Evolutionary conservation across 1,140 invertebrate genomes (phyloP).

Genomic region (Teleopsis dalmanni): DNA sequence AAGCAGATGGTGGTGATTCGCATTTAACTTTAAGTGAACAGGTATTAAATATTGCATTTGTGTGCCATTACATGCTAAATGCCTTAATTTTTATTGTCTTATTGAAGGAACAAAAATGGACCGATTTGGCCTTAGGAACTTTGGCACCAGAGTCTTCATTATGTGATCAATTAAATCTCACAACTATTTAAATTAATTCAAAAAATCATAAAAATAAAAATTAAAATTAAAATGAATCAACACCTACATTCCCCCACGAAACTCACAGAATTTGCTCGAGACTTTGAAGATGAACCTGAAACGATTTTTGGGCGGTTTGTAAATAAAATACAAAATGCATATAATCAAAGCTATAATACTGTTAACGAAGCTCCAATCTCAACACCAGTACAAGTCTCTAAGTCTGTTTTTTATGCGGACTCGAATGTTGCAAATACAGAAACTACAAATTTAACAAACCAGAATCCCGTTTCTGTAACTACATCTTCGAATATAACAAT

Average conservation of each 20-base stretch:
- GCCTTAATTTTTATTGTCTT: no score
- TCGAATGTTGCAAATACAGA: not conserved
- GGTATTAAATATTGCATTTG: constrained; percentile 45
- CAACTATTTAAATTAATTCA: constrained; percentile 26
- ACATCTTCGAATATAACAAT: no score
- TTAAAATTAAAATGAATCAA: constrained; percentile 38
- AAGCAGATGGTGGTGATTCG: constrained; percentile 86
- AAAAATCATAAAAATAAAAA: constrained; percentile 8
- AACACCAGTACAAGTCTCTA: constrained; percentile 20
- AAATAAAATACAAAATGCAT: constrained; percentile 42
- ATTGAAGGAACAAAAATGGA: constrained; percentile 69
- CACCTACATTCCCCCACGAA: constrained; percentile 62
- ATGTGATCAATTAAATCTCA: constrained; percentile 38
- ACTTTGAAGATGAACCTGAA: constrained; percentile 38
- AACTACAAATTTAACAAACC: constrained; percentile 14
- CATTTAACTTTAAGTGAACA: constrained; percentile 84
- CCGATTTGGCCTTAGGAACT: constrained; percentile 63
- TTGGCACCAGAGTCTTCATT: constrained; percentile 44
- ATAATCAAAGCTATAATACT: constrained; percentile 42
- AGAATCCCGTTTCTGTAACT: no score
- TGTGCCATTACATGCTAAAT: no score
- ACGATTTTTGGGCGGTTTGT: constrained; percentile 38
- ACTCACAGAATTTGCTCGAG: constrained; percentile 66
- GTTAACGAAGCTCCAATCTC: constrained; percentile 29
- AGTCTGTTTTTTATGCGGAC: constrained; percentile 31